A percentile compares a stretch with the other conserved stretches of the same genome.
These are phyloP conservation scores for Poecile atricapillus DNA, from an alignment of 2,113 vertebrate genomes.

Conservation along the genomic window DNA sequence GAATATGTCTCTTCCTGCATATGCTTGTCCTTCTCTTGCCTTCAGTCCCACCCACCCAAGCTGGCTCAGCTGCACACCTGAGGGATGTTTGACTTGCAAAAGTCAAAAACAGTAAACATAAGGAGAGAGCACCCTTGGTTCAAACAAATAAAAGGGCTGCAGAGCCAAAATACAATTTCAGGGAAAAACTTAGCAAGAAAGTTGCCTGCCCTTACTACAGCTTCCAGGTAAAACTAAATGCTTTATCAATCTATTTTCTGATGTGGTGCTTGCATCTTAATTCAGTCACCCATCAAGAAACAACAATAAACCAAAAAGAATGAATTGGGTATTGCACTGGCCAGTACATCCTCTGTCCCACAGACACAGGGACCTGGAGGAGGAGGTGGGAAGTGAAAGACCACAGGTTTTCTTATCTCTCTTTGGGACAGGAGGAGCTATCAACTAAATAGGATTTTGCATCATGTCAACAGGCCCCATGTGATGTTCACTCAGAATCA, in stretches of 20 bases:
- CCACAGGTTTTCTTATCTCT: not conserved
- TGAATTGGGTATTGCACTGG: not conserved
- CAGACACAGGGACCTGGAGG: not conserved
- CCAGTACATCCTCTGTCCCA: not conserved
- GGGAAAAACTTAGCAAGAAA: not conserved
- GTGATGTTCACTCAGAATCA: not conserved
- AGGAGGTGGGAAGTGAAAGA: not conserved
- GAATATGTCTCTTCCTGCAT: conserved; percentile 43
- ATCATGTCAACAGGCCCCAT: not conserved
- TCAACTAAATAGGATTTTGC: not conserved
- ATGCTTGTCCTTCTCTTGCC: conserved; percentile 27
- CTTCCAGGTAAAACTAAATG: not conserved
- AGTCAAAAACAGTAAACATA: not conserved
- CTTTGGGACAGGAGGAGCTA: not conserved
- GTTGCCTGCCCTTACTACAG: not conserved
- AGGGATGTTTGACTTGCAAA: not conserved
- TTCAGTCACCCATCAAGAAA: not conserved
- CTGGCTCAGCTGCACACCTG: not conserved
- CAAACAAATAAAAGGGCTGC: not conserved
- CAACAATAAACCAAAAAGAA: not conserved
- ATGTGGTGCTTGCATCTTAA: not conserved
- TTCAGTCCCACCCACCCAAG: not conserved
- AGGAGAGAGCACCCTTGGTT: not conserved
- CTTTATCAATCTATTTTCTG: not conserved
- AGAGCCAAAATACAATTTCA: not conserved